Evolutionary conservation across 2,113 vertebrate species (phyloP).

Genomic region (Mugil cephalus): DNA sequence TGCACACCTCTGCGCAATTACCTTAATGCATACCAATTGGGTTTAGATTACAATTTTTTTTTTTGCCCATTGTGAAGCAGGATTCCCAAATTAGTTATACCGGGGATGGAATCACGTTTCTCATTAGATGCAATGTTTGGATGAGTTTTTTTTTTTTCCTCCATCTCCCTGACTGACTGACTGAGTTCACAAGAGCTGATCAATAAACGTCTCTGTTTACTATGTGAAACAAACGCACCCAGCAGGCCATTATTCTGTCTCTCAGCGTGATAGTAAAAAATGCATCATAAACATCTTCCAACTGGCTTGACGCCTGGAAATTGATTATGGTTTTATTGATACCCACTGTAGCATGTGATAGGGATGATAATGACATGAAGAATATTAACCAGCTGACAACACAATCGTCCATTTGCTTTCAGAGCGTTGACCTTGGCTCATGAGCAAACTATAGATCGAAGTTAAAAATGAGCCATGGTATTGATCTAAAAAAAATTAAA

Average conservation of each 20-base stretch:
- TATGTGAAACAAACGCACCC: slow-evolving; percentile 58
- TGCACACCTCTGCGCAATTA: neutral
- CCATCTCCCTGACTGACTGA: slow-evolving; percentile 25
- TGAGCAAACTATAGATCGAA: neutral
- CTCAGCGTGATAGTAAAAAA: slow-evolving; percentile 56
- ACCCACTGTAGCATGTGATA: slow-evolving; percentile 31
- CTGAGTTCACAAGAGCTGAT: slow-evolving; percentile 52
- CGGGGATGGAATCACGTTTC: slow-evolving; percentile 45
- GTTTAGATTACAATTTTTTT: slow-evolving; percentile 22
- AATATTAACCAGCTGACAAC: slow-evolving; percentile 17
- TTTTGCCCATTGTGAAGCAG: neutral
- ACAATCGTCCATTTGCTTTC: slow-evolving; percentile 11
- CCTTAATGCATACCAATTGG: slow-evolving; percentile 9
- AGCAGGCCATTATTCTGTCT: slow-evolving; percentile 54
- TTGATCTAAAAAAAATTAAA: slow-evolving; percentile 11
- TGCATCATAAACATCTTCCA: slow-evolving; percentile 65
- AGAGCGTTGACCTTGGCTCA: slow-evolving; percentile 45
- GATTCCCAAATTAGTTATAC: slow-evolving; percentile 49
- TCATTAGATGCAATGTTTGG: slow-evolving; percentile 48
- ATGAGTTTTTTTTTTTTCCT: slow-evolving; percentile 27
- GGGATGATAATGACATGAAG: slow-evolving; percentile 23
- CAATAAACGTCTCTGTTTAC: slow-evolving; percentile 63
- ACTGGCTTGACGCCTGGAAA: slow-evolving; percentile 55
- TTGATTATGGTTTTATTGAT: slow-evolving; percentile 70
- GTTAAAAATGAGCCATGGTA: neutral